A percentile compares a stretch with the other conserved stretches of the same genome.
phyloP scores from a whole-genome alignment of 2,797 vertebrate species.

The Gymnothorax reevesii region DNA sequence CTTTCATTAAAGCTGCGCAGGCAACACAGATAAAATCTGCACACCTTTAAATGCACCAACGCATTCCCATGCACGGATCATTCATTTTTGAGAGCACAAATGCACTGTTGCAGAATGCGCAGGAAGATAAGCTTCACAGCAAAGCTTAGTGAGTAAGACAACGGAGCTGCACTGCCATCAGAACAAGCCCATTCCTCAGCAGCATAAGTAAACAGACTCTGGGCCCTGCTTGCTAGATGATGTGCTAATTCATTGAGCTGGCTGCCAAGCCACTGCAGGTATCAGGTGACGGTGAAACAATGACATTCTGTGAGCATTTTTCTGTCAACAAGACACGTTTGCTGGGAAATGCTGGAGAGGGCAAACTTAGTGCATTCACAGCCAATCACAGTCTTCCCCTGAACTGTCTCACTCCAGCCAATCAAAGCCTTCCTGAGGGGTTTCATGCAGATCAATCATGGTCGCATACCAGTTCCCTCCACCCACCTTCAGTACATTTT shows the following conservation, averaged over 20 bases:
- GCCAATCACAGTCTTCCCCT: constrained; percentile 7
- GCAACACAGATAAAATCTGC: background rate
- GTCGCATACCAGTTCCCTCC: background rate
- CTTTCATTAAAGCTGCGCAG: background rate
- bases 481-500: background rate
- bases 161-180: constrained; percentile 18
- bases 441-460: background rate
- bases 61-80: constrained; percentile 18
- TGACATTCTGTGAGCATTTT: constrained; percentile 64
- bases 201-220: constrained; percentile 50
- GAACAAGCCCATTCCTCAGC: constrained; percentile 11
- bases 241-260: constrained; percentile 67
- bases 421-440: background rate
- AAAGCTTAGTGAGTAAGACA: constrained; percentile 36
- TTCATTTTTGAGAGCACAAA: background rate
- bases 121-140: background rate
- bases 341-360: constrained; percentile 31
- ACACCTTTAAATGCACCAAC: background rate
- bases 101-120: background rate
- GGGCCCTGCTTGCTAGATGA: constrained; percentile 63
- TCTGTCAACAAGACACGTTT: constrained; percentile 64
- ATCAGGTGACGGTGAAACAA: constrained; percentile 73
- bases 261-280: constrained; percentile 63
- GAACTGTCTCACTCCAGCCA: background rate
- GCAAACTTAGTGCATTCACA: constrained; percentile 8